A percentile compares a stretch with the other conserved stretches of the same genome.
These are phyloP conservation scores for Magallana angulata DNA, from an alignment of 1,140 invertebrate species.

Conservation along the genomic window DNA sequence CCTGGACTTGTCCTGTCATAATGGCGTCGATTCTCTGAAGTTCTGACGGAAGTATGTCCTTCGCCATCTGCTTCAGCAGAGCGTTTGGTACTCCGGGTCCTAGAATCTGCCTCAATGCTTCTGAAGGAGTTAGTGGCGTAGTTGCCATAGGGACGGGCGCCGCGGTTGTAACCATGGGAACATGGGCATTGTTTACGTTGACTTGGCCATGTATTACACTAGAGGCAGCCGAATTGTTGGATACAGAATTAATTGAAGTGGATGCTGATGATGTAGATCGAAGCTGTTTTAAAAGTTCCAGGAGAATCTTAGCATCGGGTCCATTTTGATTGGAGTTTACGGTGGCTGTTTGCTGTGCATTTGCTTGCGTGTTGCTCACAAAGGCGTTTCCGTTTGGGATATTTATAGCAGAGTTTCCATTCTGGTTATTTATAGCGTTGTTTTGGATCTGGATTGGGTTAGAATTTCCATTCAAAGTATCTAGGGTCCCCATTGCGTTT, in stretches of 20 bases:
- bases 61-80: background rate
- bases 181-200: background rate
- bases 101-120: background rate
- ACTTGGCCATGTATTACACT: background rate
- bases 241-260: background rate
- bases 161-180: background rate
- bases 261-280: background rate
- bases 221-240: background rate
- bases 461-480: too few relatives aligned
- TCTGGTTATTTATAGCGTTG: background rate
- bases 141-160: background rate
- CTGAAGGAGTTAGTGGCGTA: background rate
- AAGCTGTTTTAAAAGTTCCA: background rate
- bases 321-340: background rate
- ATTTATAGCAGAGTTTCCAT: background rate
- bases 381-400: too few relatives aligned
- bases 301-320: background rate
- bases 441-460: too few relatives aligned
- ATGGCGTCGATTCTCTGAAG: background rate
- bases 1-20: background rate
- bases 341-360: background rate
- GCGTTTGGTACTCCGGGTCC: background rate
- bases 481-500: background rate
- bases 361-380: too few relatives aligned
- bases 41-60: conserved; percentile 19